Percentiles rank a stretch among this genome's conserved stretches.
These are phyloP conservation scores for Oscheius sp. DNA, from an alignment of 1,140 invertebrate species.

Conservation along the genomic window DNA sequence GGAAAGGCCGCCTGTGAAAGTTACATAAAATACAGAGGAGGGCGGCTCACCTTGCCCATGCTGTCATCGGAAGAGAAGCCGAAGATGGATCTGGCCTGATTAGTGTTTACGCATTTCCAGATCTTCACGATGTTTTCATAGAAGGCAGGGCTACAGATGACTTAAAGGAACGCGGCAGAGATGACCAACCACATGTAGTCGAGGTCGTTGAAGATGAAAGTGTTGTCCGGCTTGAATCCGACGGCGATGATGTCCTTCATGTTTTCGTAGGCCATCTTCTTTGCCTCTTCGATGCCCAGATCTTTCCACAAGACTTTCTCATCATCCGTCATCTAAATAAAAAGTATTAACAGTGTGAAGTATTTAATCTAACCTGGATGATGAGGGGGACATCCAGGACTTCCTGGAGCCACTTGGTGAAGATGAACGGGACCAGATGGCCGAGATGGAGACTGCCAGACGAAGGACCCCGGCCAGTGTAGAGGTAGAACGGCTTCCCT, in stretches of 20 bases:
- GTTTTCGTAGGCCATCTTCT: conserved; percentile 82
- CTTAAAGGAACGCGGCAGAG: background rate
- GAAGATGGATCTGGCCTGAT: conserved; percentile 88
- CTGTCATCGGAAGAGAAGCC: conserved; percentile 90
- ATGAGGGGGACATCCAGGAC: conserved; percentile 89
- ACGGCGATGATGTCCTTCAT: conserved; percentile 96
- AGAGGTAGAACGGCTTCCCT: conserved; percentile 91
- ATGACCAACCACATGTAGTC: conserved; percentile 79
- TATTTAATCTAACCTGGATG: conserved; percentile 63
- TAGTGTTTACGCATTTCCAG: conserved; percentile 89
- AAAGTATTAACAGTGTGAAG: background rate
- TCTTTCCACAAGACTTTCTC: conserved; percentile 98
- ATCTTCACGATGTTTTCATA: conserved; percentile 88
- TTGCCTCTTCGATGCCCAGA: conserved; percentile 81
- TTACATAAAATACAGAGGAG: background rate
- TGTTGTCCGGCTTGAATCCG: conserved; percentile 92
- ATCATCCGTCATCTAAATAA: conserved; percentile 81
- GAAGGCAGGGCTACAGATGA: conserved; percentile 69
- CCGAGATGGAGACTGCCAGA: conserved; percentile 93
- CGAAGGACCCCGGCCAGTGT: conserved; percentile 94
- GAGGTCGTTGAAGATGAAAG: conserved; percentile 94
- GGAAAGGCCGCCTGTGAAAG: conserved; percentile 78
- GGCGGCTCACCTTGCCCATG: conserved; percentile 74
- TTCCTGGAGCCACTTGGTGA: conserved; percentile 97
- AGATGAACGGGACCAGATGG: conserved; percentile 93